These are phyloP conservation scores for Lingula anatina DNA, from an alignment of 2,888 invertebrate genomes.

Conservation along the genomic window DNA sequence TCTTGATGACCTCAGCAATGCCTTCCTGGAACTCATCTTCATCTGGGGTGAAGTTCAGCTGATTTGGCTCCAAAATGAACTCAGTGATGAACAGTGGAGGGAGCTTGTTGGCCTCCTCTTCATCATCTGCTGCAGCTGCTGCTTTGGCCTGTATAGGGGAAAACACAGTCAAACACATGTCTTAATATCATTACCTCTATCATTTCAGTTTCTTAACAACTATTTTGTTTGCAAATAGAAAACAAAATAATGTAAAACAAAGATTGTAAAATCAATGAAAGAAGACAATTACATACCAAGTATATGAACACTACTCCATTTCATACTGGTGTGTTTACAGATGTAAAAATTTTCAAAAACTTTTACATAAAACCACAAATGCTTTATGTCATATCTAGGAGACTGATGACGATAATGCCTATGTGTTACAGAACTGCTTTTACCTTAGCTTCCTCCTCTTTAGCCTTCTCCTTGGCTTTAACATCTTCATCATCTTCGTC, in stretches of 20 bases:
- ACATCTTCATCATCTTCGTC: constrained; percentile 8
- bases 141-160: not conserved
- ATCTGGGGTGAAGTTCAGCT: constrained; percentile 58
- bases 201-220: not conserved
- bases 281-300: no score
- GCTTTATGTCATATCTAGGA: not conserved
- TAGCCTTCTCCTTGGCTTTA: constrained; percentile 12
- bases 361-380: not conserved
- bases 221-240: not conserved
- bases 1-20: constrained; percentile 59
- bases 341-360: not conserved
- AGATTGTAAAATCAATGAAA: not conserved
- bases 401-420: no score
- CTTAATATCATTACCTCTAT: not conserved
- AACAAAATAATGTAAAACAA: not conserved
- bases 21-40: constrained; percentile 60
- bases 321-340: not conserved
- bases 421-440: no score
- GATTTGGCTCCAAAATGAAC: constrained; percentile 45
- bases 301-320: no score
- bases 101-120: constrained; percentile 33
- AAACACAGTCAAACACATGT: not conserved
- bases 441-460: constrained; percentile 16
- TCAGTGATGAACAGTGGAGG: constrained; percentile 50
- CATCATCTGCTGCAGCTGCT: constrained; percentile 18